Evolutionary conservation across 2,797 vertebrate genomes (phyloP), one percentile per base, ranked within the genome.

Genomic region (Aplochiton taeniatus): DNA sequence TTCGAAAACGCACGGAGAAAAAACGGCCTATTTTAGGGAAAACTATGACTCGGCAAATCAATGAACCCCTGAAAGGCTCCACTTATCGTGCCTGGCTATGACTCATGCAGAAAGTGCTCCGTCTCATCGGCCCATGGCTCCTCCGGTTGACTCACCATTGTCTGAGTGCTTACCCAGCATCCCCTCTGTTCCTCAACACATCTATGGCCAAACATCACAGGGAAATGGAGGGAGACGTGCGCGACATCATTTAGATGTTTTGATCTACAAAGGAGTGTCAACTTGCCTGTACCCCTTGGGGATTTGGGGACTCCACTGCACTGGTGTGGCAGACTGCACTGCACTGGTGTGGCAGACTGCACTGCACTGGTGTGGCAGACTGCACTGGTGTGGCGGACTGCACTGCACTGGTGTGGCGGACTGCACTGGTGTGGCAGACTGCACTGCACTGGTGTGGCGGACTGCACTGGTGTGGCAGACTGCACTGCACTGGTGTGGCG

Each of bases 11-110:
- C 2, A 31, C 2, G 6, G 31, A 31, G 6, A 31, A 82, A 85
- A 85, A 88, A 77, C 74, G 83, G 83, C 76, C 74, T 78, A 80
- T 85, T 88, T 85, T 77, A 79, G 77, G n/a, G 6, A 85, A 80
- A 82, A 77, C 82, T 74, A 65, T 78, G 84, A 85, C 85, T 80
- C 73, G 52, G 82, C 85, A 83, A 75, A 77, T 79, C 76, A 82
- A 72, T 78, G 81, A 86, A 85, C 76, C 75, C 76, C 79, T 83
- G 69, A 79, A 83, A 86, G 73, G 67, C 70, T 68, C 76, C 52
- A 73, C 83, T 87, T 84, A 83, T 82, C 84, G 77, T 78, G 76
- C 70, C 18, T 11, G 11, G 9, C 16, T 62, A 61, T 85, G 88
- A 88, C 61, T 87, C 85, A 86, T 3, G 31, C 31, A 31, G 3